Evolutionary conservation across 2,113 vertebrate genomes (phyloP), one percentile per base, ranked within the genome.

Genomic region (Apteryx owenii): DNA sequence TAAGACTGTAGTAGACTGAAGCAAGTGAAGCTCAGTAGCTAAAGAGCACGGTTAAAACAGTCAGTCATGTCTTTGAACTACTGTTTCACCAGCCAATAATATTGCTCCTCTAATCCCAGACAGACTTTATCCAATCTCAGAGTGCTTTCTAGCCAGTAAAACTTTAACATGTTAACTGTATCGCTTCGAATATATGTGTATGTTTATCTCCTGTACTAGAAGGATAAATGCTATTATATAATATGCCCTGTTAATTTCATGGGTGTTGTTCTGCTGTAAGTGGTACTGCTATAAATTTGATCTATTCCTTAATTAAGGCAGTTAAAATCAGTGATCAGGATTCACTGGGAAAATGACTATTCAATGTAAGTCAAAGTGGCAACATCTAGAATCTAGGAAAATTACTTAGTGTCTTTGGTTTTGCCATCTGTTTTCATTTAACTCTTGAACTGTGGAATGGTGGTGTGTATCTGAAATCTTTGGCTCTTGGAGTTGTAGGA

Each of bases 321-420:
- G 51, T 89, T 94, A 81, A 93, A 91, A 93, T 87, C 70, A 92
- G 40, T 77, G 91, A 94, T 88, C 85, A 96, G 85, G 93, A 96
- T 95, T 95, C 81, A 82, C 5, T 85, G 78, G 60, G 72, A 95
- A 95, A 91, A 89, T 91, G 29, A 54, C 36, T 56, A 91, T 85
- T 96, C 84, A 77, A n/a, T 38, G 62, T 42, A 69, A 81, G 85
- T 87, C 70, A 85, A 87, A 89, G 83, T 29, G 48, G 44, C 44
- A 92, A 64, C 48, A 87, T 71, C 65, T 85, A 92, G 85, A 89
- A 75, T 72, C 71, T 66, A 66, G 70, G 81, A 70, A 82, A 72
- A 89, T 92, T 88, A 90, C 22, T 66, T 29, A 77, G 22, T 44
- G 58, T 36, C 70, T 84, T 96, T 89, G 81, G 51, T 92, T 92